These are phyloP conservation scores for Calyptommatus sinebrachiatus DNA, from an alignment of 2,113 vertebrate genomes.

Conservation along the genomic window DNA sequence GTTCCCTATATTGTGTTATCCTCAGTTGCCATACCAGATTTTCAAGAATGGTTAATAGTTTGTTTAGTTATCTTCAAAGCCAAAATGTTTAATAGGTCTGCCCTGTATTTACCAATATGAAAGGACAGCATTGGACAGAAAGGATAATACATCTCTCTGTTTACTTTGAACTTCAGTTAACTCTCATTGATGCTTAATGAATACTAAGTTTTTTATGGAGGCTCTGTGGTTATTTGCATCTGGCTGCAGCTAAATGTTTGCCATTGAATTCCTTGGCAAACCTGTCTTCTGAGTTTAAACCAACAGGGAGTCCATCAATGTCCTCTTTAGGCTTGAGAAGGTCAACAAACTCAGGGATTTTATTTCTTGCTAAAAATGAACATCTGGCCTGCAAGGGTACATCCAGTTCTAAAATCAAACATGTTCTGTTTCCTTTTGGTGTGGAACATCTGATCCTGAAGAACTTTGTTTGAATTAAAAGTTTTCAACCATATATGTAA, in stretches of 20 bases:
- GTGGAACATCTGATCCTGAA: background rate
- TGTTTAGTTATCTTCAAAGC: background rate
- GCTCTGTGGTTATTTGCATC: background rate
- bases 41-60: background rate
- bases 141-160: background rate
- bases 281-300: constrained; percentile 1
- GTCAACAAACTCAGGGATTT: background rate
- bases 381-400: background rate
- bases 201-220: background rate
- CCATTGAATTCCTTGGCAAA: background rate
- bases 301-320: constrained; percentile 1
- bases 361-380: background rate
- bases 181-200: background rate
- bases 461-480: background rate
- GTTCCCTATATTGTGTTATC: background rate
- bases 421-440: background rate
- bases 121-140: background rate
- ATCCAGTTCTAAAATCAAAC: constrained; percentile 7
- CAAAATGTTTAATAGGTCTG: background rate
- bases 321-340: background rate
- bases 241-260: background rate
- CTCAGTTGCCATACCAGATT: background rate
- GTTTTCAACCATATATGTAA: background rate
- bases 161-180: background rate
- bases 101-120: background rate